A percentile compares a stretch with the other conserved stretches of the same genome.
These are phyloP conservation scores for Phalacrocorax carbo DNA, from an alignment of 2,113 vertebrate species.

Conservation along the genomic window DNA sequence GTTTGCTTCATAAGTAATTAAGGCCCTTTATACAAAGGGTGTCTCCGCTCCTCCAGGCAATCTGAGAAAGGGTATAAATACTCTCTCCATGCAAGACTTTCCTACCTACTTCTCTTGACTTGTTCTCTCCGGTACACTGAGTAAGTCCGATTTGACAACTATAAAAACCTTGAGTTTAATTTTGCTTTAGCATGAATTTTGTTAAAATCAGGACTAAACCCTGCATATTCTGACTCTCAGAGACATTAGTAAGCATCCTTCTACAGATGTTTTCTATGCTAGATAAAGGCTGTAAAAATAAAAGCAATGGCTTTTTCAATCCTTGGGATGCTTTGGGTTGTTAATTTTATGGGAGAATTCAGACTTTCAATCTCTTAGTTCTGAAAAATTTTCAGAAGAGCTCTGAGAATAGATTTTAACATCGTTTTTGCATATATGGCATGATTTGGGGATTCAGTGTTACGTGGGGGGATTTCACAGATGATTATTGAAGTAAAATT, in stretches of 20 bases:
- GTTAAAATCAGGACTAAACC: not conserved
- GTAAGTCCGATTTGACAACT: slow-evolving; percentile 40
- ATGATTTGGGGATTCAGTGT: fast-evolving
- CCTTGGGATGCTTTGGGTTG: not conserved
- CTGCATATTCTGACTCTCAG: not conserved
- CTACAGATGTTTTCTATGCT: not conserved
- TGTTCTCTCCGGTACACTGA: slow-evolving; percentile 18
- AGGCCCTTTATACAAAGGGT: not conserved
- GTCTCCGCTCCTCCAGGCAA: slow-evolving; percentile 8
- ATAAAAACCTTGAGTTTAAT: not conserved
- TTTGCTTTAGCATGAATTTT: not conserved
- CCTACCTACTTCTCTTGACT: not conserved
- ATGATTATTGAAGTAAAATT: not conserved
- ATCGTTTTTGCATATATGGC: not conserved
- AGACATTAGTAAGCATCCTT: not conserved
- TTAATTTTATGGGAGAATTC: not conserved
- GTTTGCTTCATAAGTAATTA: slow-evolving; percentile 28
- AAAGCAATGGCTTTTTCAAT: not conserved
- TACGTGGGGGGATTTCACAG: not conserved
- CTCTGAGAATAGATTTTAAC: not conserved
- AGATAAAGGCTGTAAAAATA: not conserved
- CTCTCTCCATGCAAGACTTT: fast-evolving
- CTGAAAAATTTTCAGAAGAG: not conserved
- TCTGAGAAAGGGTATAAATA: not conserved
- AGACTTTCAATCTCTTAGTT: not conserved